Evolutionary conservation across 2,888 invertebrate genomes (phyloP).

Genomic region (Clepsis dumicolana): DNA sequence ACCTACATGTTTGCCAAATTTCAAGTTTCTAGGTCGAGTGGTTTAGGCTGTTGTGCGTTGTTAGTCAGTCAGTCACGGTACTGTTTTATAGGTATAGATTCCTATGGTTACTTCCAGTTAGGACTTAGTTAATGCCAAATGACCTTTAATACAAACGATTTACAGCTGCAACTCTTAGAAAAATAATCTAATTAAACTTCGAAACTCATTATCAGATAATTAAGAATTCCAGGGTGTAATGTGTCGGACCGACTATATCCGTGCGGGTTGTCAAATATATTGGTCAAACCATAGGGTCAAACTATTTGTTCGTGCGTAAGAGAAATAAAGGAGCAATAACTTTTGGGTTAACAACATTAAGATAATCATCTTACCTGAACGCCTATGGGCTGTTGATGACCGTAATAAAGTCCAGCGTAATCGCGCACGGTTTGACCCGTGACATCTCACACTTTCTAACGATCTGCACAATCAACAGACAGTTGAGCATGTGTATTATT

Average conservation of each 20-base stretch:
- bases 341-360: background rate
- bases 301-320: background rate
- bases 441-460: slow-evolving; percentile 23
- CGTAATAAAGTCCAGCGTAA: background rate
- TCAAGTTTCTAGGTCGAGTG: too few relatives aligned
- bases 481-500: background rate
- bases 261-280: too few relatives aligned
- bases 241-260: background rate
- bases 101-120: too few relatives aligned
- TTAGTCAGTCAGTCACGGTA: too few relatives aligned
- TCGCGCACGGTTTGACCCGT: slow-evolving; percentile 3
- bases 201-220: background rate
- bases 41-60: too few relatives aligned
- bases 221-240: background rate
- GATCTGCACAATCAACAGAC: slow-evolving; percentile 11
- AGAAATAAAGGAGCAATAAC: background rate
- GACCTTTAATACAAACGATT: too few relatives aligned
- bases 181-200: background rate
- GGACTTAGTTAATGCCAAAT: too few relatives aligned
- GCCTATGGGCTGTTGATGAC: background rate
- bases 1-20: too few relatives aligned
- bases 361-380: background rate
- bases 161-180: too few relatives aligned
- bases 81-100: too few relatives aligned
- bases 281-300: too few relatives aligned